Evolutionary conservation across 2,113 vertebrate genomes (phyloP), one percentile per base, ranked within the genome.

Genomic region (Chloropsis hardwickii): DNA sequence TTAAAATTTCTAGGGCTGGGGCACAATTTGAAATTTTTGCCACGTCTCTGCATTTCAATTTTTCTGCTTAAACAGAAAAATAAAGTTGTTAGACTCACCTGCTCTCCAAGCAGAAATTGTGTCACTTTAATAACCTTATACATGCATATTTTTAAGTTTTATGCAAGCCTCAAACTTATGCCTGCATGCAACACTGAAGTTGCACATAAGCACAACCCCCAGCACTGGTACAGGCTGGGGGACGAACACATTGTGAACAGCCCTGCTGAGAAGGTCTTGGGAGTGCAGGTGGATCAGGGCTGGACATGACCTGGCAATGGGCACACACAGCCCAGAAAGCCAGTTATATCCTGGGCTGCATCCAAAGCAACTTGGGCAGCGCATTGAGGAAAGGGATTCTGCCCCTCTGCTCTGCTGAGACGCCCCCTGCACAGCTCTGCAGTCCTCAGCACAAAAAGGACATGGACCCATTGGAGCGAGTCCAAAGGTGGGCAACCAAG

Each of bases 201-300:
- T 35, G 13, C 31, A 58, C 1, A 1, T 24, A 27, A 35, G 5
- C 3, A 42, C 17, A 60, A 27, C 6, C 14, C 6, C 14, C 1
- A 2, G 18, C 22, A 23, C 12, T 5, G 6, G 27, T 51, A 37
- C 18, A 39, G 58, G 40, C 48, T 64, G 23, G 7, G 69, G 14
- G 23, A 56, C 29, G 19, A 45, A 54, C 5, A 23, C 22, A 51
- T 7, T 11, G 44, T 37, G 22, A 67, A 48, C 13, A 37, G 33
- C 8, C 9, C 17, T 51, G 45, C 27, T 1, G 1, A 51, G 51
- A 8, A 57, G 31, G 17, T 51, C 33, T 69, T 48, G 42, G 24
- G 40, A 19, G 12, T 40, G 12, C 50, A 35, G 33, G 37, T 44
- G 14, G 33, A 45, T 33, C 1, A 20, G 33, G 8, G 23, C 53